phyloP scores from a whole-genome alignment of 2,888 invertebrate species.

The Tetrapedia diversipes region DNA sequence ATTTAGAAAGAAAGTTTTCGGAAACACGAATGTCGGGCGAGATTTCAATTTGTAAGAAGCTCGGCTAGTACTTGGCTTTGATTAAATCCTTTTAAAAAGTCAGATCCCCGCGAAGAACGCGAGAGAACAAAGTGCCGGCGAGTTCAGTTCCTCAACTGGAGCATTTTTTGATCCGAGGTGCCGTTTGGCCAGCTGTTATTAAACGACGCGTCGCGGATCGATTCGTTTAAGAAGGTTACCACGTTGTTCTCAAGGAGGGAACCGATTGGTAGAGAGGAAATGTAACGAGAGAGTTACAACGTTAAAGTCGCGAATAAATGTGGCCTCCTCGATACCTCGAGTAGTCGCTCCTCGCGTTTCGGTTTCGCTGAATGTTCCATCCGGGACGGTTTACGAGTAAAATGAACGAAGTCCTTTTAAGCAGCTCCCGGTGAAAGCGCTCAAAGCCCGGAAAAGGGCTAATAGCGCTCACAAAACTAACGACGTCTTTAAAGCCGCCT shows the following conservation, averaged over 20 bases:
- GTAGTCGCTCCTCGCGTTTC: not conserved
- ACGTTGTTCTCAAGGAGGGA: too few relatives aligned
- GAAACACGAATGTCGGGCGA: not conserved
- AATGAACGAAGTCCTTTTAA: slow-evolving; percentile 26
- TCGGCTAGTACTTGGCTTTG: not conserved
- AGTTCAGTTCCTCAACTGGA: not conserved
- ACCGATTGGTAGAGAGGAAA: too few relatives aligned
- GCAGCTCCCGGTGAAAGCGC: slow-evolving; percentile 6
- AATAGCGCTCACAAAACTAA: slow-evolving; percentile 42
- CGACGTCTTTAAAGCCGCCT: slow-evolving; percentile 33
- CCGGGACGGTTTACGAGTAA: not conserved
- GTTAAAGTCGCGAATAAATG: not conserved
- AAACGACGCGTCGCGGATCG: too few relatives aligned
- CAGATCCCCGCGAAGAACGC: not conserved
- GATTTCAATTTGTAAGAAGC: slow-evolving; percentile 17
- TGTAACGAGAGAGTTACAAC: too few relatives aligned
- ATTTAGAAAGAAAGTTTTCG: slow-evolving; percentile 12
- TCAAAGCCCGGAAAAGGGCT: slow-evolving; percentile 22
- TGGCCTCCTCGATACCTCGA: not conserved
- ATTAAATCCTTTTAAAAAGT: slow-evolving; percentile 17
- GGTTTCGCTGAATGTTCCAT: slow-evolving; percentile 10
- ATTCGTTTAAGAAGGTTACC: too few relatives aligned
- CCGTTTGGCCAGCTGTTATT: too few relatives aligned
- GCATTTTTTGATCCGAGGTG: too few relatives aligned
- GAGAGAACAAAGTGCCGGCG: slow-evolving; percentile 3